Conservation (phyloP, 2,888 invertebrate species). For the Oxyteleia sp. region DNA sequence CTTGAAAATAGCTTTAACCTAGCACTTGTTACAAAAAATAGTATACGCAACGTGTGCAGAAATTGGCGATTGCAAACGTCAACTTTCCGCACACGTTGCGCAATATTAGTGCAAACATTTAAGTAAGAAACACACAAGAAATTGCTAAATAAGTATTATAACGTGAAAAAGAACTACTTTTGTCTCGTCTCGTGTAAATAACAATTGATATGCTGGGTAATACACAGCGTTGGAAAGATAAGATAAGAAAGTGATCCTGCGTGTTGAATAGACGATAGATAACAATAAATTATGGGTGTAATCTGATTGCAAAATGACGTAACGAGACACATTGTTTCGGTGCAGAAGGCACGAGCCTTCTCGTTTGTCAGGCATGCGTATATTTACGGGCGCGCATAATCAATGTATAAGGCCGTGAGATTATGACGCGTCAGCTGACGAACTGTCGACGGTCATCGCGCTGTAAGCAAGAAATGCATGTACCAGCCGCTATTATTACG, state of each 20-base stretch:
- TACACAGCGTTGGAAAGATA: constrained; percentile 25
- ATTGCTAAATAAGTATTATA: too few species aligned
- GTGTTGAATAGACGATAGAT: constrained; percentile 24
- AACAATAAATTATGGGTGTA: constrained; percentile 25
- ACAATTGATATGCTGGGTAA: constrained; percentile 2
- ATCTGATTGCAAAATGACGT: constrained; percentile 40
- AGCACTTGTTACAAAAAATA: too few species aligned
- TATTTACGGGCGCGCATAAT: constrained; percentile 36
- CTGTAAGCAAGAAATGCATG: constrained; percentile 36
- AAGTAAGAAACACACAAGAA: too few species aligned
- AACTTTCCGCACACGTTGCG: too few species aligned
- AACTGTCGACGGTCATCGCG: constrained; percentile 28
- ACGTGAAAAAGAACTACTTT: too few species aligned
- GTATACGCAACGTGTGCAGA: too few species aligned
- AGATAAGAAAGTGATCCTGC: constrained; percentile 3
- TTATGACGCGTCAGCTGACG: constrained; percentile 46
- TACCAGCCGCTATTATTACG: constrained; percentile 31
- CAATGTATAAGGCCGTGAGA: constrained; percentile 32
- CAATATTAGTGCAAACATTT: too few species aligned
- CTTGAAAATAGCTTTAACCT: too few species aligned
- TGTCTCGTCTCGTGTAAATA: too few species aligned
- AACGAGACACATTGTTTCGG: constrained; percentile 41
- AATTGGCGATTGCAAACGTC: too few species aligned
- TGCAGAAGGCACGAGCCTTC: constrained; percentile 5
- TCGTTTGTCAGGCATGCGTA: constrained; percentile 33